phyloP scores from a whole-genome alignment of 2,888 invertebrate species.

The Dolomedes plantarius region DNA sequence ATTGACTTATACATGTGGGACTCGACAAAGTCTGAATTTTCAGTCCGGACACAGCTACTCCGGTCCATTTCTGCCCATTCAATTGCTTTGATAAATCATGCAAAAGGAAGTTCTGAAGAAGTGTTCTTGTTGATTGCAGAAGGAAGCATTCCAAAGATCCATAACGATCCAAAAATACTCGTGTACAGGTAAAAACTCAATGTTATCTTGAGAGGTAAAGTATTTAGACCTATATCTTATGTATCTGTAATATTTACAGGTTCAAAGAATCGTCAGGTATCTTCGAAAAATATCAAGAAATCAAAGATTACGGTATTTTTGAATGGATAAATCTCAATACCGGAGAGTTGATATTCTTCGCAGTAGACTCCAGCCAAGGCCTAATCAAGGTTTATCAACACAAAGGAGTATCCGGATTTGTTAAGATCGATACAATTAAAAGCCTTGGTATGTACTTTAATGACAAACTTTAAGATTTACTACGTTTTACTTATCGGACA shows the following conservation, averaged over 20 bases:
- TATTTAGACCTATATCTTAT: too few relatives aligned
- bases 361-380: conserved; percentile 9
- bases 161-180: conserved; percentile 37
- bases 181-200: conserved; percentile 58
- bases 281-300: conserved; percentile 48
- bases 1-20: conserved; percentile 63
- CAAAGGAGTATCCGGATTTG: conserved; percentile 62
- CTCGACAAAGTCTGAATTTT: conserved; percentile 13
- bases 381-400: conserved; percentile 46
- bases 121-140: conserved; percentile 42
- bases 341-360: conserved; percentile 51
- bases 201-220: too few relatives aligned
- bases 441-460: conserved; percentile 38
- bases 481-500: neutral
- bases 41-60: conserved; percentile 22
- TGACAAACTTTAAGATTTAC: neutral
- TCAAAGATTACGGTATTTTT: conserved; percentile 35
- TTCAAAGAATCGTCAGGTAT: neutral
- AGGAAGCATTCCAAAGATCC: conserved; percentile 38
- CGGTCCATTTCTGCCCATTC: conserved; percentile 46
- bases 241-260: conserved; percentile 35
- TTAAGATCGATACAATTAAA: conserved; percentile 43
- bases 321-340: conserved; percentile 40
- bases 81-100: conserved; percentile 33
- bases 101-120: neutral